A percentile compares a stretch with the other conserved stretches of the same genome.
These are phyloP conservation scores for Heliconius ismenius DNA, from an alignment of 2,888 invertebrate species.

Conservation along the genomic window DNA sequence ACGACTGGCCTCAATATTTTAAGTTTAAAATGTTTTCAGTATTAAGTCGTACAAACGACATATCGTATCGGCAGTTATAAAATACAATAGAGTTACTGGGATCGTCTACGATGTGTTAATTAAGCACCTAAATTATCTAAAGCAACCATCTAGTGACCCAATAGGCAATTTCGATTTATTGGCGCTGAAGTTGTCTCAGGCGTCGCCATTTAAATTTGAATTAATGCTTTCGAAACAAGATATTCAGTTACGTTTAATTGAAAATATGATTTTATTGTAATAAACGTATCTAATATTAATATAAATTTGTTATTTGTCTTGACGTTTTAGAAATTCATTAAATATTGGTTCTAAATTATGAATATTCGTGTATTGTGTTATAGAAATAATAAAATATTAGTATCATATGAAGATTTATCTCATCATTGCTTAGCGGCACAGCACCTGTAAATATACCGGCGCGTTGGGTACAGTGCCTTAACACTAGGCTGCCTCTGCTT, in stretches of 20 bases:
- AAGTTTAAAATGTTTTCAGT: not conserved
- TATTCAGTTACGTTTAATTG: conserved; percentile 38
- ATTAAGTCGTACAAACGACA: not conserved
- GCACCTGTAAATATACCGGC: no score
- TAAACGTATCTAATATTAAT: conserved; percentile 28
- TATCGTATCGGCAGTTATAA: conserved; percentile 3
- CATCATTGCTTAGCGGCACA: not conserved
- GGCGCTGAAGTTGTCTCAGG: conserved; percentile 44
- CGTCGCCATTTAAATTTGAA: conserved; percentile 42
- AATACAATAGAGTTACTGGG: not conserved
- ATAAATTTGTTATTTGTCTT: conserved; percentile 16
- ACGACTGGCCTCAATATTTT: no score
- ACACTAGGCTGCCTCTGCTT: no score
- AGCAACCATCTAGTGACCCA: conserved; percentile 44
- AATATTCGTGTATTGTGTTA: not conserved
- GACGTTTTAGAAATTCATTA: not conserved
- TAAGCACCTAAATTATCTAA: conserved; percentile 47
- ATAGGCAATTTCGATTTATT: conserved; percentile 48
- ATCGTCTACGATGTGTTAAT: conserved; percentile 44
- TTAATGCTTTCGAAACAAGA: conserved; percentile 41
- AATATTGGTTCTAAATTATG: conserved; percentile 5
- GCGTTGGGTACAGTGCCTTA: no score
- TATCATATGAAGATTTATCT: not conserved
- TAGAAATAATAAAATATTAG: not conserved
- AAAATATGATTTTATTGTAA: conserved; percentile 36